Conservation (phyloP, 2,113 vertebrate species). For the Nansenia antarctica region DNA sequence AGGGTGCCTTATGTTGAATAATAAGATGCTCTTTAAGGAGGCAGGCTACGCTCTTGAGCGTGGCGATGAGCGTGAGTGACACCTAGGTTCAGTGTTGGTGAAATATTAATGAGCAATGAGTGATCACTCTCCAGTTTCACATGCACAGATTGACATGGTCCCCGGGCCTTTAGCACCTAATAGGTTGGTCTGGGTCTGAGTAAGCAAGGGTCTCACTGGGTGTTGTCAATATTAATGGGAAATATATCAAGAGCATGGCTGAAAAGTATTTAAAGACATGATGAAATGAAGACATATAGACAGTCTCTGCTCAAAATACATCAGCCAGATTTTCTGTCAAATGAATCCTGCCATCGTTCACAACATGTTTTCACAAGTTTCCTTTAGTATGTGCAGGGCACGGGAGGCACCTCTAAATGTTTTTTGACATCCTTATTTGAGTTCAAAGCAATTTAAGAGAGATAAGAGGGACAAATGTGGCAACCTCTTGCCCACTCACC, state of each 20-base stretch:
- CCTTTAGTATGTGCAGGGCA: background rate
- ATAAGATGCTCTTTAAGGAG: conserved; percentile 55
- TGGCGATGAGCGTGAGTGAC: conserved; percentile 57
- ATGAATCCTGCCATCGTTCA: conserved; percentile 20
- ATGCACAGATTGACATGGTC: conserved; percentile 19
- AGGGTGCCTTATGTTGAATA: conserved; percentile 47
- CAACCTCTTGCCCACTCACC: background rate
- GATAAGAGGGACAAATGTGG: conserved; percentile 51
- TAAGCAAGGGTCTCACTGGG: conserved; percentile 34
- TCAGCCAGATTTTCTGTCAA: conserved; percentile 38
- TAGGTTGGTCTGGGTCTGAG: conserved; percentile 18
- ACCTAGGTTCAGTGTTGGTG: conserved; percentile 52
- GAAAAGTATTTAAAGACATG: conserved; percentile 28
- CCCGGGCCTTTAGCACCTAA: conserved; percentile 17
- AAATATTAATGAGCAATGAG: conserved; percentile 62
- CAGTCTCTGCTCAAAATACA: background rate
- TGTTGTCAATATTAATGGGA: conserved; percentile 42
- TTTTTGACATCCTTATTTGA: conserved; percentile 42
- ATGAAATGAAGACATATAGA: conserved; percentile 52
- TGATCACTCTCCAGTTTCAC: conserved; percentile 37
- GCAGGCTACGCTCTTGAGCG: conserved; percentile 49
- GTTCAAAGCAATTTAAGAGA: conserved; percentile 57
- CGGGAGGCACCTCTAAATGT: conserved; percentile 28
- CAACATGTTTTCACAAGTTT: background rate
- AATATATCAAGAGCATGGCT: conserved; percentile 44